Evolutionary conservation across 2,113 vertebrate species (phyloP).

Genomic region (Oreamnos americanus): DNA sequence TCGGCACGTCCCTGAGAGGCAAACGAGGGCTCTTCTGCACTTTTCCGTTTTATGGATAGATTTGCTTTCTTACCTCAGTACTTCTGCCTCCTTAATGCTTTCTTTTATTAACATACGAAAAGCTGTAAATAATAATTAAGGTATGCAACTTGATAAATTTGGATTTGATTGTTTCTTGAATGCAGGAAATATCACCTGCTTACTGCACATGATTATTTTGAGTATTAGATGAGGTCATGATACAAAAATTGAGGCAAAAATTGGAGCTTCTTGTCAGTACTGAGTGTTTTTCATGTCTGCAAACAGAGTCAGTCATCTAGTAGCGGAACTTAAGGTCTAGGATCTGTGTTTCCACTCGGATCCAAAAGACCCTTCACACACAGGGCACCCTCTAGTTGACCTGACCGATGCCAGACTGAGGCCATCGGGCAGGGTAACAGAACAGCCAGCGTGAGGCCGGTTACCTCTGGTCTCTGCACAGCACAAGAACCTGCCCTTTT

Average conservation of each 20-base stretch:
- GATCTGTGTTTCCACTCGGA: neutral
- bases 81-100: neutral
- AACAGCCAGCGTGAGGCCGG: neutral
- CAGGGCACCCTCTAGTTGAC: neutral
- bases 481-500: neutral
- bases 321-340: constrained; percentile 33
- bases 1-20: neutral
- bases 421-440: neutral
- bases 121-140: neutral
- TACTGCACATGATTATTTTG: neutral
- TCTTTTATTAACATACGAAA: neutral
- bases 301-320: neutral
- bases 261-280: neutral
- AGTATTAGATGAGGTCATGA: neutral
- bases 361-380: neutral
- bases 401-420: neutral
- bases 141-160: neutral
- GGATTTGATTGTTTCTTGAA: neutral
- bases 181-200: constrained; percentile 12
- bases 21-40: neutral
- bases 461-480: neutral
- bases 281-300: neutral
- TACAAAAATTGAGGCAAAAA: constrained; percentile 7
- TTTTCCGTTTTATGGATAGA: neutral
- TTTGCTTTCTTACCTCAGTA: constrained; percentile 19